These are phyloP conservation scores for Cebus imitator DNA, from an alignment of 2,113 vertebrate species.

Conservation along the genomic window DNA sequence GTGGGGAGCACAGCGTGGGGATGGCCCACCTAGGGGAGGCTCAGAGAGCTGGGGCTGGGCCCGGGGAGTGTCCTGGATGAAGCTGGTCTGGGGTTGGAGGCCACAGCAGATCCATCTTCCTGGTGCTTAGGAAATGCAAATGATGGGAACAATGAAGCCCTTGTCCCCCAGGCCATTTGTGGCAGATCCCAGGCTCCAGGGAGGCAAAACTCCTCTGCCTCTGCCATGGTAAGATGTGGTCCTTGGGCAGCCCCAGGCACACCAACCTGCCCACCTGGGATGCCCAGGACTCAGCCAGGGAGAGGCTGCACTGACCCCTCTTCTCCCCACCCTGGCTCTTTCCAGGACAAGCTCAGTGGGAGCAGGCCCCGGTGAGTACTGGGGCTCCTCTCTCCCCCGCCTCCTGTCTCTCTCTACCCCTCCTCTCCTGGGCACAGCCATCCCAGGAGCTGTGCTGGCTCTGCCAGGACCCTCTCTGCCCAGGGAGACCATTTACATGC, in stretches of 20 bases:
- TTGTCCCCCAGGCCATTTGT: constrained; percentile 5
- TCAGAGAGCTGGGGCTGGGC: neutral
- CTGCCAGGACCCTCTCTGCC: too few species aligned
- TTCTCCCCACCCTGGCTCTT: neutral
- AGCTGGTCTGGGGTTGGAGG: neutral
- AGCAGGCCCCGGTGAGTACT: constrained; percentile 55
- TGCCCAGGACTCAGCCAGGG: neutral
- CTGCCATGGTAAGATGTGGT: constrained; percentile 63
- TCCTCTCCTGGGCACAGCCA: neutral
- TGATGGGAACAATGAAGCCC: constrained; percentile 35
- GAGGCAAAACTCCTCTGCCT: neutral
- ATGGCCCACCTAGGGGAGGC: neutral
- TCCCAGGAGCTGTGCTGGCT: neutral
- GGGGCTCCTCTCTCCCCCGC: neutral
- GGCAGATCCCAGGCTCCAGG: neutral
- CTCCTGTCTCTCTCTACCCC: neutral
- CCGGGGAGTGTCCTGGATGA: neutral
- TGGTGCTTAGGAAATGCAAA: constrained; percentile 55
- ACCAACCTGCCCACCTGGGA: neutral
- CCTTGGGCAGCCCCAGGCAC: neutral
- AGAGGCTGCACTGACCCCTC: neutral
- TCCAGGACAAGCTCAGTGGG: constrained; percentile 37
- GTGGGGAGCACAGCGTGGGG: neutral
- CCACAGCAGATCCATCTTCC: neutral
- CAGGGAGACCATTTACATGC: accelerated